phyloP scores from a whole-genome alignment of 2,113 vertebrate genomes.

The Holacanthus passer region DNA sequence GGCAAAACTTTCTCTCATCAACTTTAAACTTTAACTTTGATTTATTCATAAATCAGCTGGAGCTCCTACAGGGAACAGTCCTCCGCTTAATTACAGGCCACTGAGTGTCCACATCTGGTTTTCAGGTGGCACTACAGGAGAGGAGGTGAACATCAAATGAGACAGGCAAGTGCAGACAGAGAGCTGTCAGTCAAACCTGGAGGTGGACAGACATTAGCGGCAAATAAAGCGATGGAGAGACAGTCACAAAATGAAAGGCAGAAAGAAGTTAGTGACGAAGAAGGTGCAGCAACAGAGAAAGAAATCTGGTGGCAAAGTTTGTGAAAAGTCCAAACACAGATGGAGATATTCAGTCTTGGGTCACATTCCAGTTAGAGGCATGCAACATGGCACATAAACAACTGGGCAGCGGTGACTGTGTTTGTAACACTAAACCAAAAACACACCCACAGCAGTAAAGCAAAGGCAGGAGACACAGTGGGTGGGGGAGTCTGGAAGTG shows the following conservation, averaged over 20 bases:
- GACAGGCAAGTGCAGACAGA: conserved; percentile 35
- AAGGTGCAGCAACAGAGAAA: background rate
- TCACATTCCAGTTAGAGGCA: background rate
- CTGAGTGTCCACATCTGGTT: conserved; percentile 40
- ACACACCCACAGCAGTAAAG: conserved; percentile 4
- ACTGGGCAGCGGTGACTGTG: background rate
- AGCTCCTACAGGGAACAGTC: background rate
- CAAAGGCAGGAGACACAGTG: conserved; percentile 15
- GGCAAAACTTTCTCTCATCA: background rate
- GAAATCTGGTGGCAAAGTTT: conserved; percentile 5
- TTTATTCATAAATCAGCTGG: background rate
- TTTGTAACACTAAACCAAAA: conserved; percentile 26
- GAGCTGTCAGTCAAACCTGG: conserved; percentile 13
- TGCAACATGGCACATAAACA: conserved; percentile 14
- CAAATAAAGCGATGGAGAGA: conserved; percentile 15
- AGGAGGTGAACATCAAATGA: conserved; percentile 31
- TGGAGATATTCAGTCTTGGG: conserved; percentile 3
- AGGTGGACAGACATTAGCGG: conserved; percentile 24
- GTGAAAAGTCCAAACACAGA: background rate
- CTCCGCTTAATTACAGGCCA: conserved; percentile 55
- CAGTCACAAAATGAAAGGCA: background rate
- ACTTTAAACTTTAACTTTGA: conserved; percentile 5
- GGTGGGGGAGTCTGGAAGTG: conserved; percentile 26
- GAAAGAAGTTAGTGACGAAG: background rate
- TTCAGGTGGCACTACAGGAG: conserved; percentile 52